Percentiles rank a stretch among this genome's conserved stretches.
Conservation (phyloP, 2,888 invertebrate species). For the Habroteleia sp. region DNA sequence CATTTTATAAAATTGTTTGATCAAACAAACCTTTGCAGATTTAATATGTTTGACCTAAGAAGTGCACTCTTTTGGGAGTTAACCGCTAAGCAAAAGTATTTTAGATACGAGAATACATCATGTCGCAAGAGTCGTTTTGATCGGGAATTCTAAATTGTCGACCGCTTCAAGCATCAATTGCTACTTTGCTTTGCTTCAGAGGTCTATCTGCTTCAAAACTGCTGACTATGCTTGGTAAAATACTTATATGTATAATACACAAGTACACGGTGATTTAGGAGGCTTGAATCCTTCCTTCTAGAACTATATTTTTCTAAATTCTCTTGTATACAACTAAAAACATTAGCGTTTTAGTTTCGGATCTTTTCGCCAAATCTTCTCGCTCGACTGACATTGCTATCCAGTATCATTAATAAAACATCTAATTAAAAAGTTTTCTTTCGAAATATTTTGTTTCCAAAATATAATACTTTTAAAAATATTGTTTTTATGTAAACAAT, state of each 20-base stretch:
- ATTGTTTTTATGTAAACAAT: no score
- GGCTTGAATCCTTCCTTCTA: constrained; percentile 6
- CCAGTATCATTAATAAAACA: no score
- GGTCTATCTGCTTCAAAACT: constrained; percentile 24
- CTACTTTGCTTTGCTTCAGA: constrained; percentile 33
- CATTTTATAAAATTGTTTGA: constrained; percentile 4
- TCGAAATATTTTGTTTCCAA: no score
- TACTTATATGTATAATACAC: constrained; percentile 18
- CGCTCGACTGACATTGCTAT: no score
- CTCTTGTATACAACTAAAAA: not conserved
- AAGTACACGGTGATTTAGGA: constrained; percentile 22
- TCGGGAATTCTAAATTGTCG: constrained; percentile 40
- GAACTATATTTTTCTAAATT: constrained; percentile 4
- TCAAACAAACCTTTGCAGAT: constrained; percentile 25
- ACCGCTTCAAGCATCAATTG: constrained; percentile 37
- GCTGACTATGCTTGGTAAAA: constrained; percentile 28
- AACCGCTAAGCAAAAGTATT: constrained; percentile 18
- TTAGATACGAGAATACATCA: constrained; percentile 16
- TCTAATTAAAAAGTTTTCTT: no score
- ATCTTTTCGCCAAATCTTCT: no score
- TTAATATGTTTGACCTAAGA: constrained; percentile 9
- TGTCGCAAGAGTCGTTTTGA: constrained; percentile 13
- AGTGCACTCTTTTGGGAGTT: constrained; percentile 25
- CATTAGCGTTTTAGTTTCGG: no score
- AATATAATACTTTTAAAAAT: no score